Evolutionary conservation across 1,140 invertebrate genomes (phyloP).

Genomic region (Brachionus plicatilis): DNA sequence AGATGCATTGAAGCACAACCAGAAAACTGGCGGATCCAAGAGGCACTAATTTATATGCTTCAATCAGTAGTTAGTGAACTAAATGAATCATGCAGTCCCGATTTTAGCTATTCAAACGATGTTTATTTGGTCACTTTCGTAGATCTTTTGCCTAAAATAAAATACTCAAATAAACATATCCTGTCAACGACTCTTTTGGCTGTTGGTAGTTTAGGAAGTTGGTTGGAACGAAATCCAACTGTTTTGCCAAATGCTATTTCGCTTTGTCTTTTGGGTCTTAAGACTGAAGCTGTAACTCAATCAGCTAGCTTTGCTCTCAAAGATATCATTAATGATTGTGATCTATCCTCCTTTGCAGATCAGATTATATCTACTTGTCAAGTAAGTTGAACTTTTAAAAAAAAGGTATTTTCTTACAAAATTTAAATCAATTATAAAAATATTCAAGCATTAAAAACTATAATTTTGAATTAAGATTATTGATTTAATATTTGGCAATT

Average conservation of each 20-base stretch:
- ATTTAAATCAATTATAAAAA: too few species aligned
- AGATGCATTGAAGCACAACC: background rate
- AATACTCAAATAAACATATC: constrained; percentile 33
- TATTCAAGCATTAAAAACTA: too few species aligned
- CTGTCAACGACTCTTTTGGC: constrained; percentile 35
- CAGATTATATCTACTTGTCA: constrained; percentile 31
- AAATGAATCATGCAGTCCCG: constrained; percentile 39
- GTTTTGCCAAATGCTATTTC: constrained; percentile 37
- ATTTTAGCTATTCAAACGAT: constrained; percentile 30
- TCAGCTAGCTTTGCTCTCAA: constrained; percentile 38
- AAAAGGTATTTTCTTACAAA: too few species aligned
- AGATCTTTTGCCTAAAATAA: constrained; percentile 25
- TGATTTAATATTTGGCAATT: too few species aligned
- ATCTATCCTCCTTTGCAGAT: constrained; percentile 6
- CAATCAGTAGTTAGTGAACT: constrained; percentile 37
- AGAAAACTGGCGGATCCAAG: constrained; percentile 25
- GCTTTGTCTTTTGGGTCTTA: constrained; percentile 24
- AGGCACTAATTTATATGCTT: constrained; percentile 29
- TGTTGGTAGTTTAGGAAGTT: constrained; percentile 34
- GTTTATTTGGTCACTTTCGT: constrained; percentile 22
- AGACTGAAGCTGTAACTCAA: constrained; percentile 37
- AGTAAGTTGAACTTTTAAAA: background rate
- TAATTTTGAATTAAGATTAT: too few species aligned
- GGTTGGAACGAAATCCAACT: background rate
- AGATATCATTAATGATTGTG: constrained; percentile 38